Base-by-base conservation (phyloP, 2,113 vertebrate genomes). In the Vimba vimba region DNA sequence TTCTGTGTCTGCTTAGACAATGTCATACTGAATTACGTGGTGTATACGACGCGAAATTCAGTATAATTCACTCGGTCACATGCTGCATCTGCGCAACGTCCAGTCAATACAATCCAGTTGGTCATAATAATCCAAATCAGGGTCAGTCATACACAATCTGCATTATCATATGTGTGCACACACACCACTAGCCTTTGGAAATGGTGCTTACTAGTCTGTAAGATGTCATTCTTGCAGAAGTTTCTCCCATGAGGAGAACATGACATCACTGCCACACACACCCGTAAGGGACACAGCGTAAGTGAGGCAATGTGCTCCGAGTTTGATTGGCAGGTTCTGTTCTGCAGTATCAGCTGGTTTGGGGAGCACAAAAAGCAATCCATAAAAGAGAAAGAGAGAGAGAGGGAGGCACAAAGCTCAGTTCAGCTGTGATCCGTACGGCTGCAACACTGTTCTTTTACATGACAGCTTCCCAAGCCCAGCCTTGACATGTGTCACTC, bases 11-110 rank as follows among this genome's bases (percentile, higher is more conserved):
- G 60, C 62, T 59, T 90, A 30, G 39, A 57, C 33, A n/a, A 87
- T 89, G 93, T 93, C 91, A 85, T 89, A 88, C 91, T 88, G 87
- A 90, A 91, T 92, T 91, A 91, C 87, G 85, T 52, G 80, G 88
- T 91, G 88, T 82, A 83, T 88, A 85, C 86, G 86, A 85, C 2
- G 85, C 73, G 86, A 86, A 57, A 80, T 60, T 52, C 11, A 68
- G 68, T 0, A 33, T 59, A 45, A 85, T 87, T 85, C 36, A 57
- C 21, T 66, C 59, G 64, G 27, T 27, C 27, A 27, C 27, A 27
- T 27, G 27, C 27, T 52, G 47, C 25, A 52, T 80, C 75, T 69
- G 21, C 21, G 21, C 45, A 76, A 30, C 33, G 50, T 62, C 39
- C 76, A 55, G 15, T 25, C 23, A 47, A 21, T 60, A 55, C n/a